Conservation (phyloP, 2,113 vertebrate species). For the Carettochelys insculpta region DNA sequence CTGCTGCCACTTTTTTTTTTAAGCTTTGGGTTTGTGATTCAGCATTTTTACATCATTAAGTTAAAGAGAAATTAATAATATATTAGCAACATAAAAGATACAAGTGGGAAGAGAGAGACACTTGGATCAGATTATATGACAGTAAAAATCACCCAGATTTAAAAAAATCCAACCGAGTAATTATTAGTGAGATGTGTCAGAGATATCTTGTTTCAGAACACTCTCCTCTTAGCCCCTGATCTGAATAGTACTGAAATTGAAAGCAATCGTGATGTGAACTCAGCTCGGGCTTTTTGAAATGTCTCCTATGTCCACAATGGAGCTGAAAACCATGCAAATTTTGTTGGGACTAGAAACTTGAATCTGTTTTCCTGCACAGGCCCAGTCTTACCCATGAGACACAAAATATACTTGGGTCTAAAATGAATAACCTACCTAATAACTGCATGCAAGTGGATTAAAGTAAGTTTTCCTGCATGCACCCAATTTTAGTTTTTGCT, state of each 20-base stretch:
- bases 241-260: background rate
- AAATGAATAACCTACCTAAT: background rate
- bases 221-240: background rate
- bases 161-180: background rate
- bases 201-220: background rate
- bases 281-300: background rate
- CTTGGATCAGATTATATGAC: background rate
- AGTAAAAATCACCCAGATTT: background rate
- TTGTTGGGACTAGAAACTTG: background rate
- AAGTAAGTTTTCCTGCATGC: background rate
- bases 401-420: background rate
- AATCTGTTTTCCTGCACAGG: background rate
- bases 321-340: background rate
- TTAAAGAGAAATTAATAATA: background rate
- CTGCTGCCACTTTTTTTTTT: background rate
- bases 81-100: background rate
- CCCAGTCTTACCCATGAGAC: background rate
- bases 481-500: background rate
- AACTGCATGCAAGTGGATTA: background rate
- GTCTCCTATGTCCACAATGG: background rate
- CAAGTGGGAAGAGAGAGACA: background rate
- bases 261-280: background rate
- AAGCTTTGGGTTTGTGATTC: slow-evolving; percentile 58
- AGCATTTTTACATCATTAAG: slow-evolving; percentile 50
- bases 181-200: background rate